Conservation (phyloP, 1,140 invertebrate species). For the Brachionus paranguensis region DNA sequence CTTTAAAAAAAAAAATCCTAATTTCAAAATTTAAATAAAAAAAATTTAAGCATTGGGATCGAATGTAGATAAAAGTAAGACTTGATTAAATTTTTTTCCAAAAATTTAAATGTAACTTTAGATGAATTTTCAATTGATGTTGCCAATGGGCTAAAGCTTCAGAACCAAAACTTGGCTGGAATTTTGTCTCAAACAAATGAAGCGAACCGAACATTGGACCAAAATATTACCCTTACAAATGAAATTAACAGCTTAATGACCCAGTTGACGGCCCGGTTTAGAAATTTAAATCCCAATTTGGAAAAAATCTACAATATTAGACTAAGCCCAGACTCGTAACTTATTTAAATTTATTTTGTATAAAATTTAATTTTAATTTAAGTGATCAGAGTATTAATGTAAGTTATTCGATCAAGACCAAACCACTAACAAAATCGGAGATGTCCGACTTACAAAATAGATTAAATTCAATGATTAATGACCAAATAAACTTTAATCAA, state of each 20-base stretch:
- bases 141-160: not conserved
- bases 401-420: not conserved
- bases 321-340: not conserved
- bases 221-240: constrained; percentile 15
- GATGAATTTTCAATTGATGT: constrained; percentile 37
- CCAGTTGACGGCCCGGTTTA: not conserved
- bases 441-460: not conserved
- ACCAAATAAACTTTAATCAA: not conserved
- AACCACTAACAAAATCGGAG: not conserved
- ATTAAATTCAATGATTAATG: not conserved
- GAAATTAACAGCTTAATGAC: not conserved
- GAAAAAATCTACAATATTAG: constrained; percentile 14
- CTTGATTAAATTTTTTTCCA: not conserved
- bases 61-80: not conserved
- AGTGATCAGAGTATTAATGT: not conserved
- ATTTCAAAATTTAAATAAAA: too few relatives aligned
- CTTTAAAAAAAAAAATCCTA: not conserved
- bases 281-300: not conserved
- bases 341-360: not conserved
- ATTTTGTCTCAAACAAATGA: not conserved
- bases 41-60: not conserved
- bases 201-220: constrained; percentile 8
- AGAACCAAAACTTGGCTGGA: constrained; percentile 3
- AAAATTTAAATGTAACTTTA: not conserved
- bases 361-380: not conserved